These are phyloP conservation scores for Thinocorus orbignyianus DNA, from an alignment of 2,113 vertebrate genomes.

Conservation along the genomic window DNA sequence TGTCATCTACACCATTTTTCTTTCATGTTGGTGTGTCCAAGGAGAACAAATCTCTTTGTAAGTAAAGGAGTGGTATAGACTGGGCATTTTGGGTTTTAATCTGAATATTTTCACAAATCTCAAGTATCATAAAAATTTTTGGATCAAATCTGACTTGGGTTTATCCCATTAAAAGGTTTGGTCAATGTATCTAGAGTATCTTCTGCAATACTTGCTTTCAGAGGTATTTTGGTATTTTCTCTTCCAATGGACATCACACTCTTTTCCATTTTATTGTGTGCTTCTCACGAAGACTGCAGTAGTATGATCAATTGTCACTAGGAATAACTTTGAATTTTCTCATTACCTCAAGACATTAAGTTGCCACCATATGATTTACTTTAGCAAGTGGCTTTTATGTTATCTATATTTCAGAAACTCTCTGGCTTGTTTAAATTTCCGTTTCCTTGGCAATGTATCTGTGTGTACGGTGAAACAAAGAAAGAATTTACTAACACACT, in stretches of 20 bases:
- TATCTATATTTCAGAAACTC: conserved; percentile 55
- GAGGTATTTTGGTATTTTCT: conserved; percentile 56
- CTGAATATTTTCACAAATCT: neutral
- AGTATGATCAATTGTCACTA: conserved; percentile 63
- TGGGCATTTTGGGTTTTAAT: neutral
- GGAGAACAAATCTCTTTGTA: neutral
- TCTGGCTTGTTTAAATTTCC: conserved; percentile 67
- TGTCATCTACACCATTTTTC: neutral
- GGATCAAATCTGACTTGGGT: neutral
- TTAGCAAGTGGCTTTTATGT: conserved; percentile 57
- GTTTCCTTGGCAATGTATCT: conserved; percentile 48
- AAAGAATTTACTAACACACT: neutral
- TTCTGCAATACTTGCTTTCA: conserved; percentile 43
- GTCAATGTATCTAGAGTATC: neutral
- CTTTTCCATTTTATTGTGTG: conserved; percentile 33
- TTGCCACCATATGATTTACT: conserved; percentile 72
- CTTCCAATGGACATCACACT: neutral
- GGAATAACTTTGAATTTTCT: conserved; percentile 74
- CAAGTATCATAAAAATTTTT: neutral
- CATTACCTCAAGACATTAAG: conserved; percentile 73
- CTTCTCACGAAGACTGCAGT: conserved; percentile 22
- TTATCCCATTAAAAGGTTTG: conserved; percentile 14
- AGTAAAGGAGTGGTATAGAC: neutral
- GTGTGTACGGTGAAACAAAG: conserved; percentile 32
- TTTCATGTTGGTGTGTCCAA: neutral